Conservation (phyloP, 2,797 vertebrate species). For the Sebastes variabilis region DNA sequence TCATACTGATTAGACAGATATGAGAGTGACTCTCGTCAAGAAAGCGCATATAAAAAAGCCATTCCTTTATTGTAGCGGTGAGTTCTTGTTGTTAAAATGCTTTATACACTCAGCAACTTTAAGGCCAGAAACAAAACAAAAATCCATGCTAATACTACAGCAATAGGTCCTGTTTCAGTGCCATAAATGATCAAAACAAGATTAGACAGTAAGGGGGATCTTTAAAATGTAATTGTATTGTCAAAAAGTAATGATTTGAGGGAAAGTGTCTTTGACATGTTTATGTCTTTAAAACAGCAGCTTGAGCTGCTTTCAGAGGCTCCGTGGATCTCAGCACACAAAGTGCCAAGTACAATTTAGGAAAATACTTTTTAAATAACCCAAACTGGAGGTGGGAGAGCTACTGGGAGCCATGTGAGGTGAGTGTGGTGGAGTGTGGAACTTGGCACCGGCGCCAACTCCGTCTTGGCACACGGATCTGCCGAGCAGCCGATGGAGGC, state of each 20-base stretch:
- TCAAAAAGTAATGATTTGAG: not conserved
- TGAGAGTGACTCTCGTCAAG: not conserved
- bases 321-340: conserved; percentile 16
- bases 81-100: not conserved
- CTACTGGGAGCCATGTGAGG: conserved; percentile 57
- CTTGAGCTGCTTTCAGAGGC: conserved; percentile 6
- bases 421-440: conserved; percentile 56
- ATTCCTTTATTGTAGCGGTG: not conserved
- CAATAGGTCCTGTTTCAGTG: not conserved
- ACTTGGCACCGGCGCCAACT: conserved; percentile 47
- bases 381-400: conserved; percentile 56
- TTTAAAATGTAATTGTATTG: not conserved
- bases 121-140: not conserved
- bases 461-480: conserved; percentile 10
- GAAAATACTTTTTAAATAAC: conserved; percentile 56
- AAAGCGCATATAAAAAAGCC: not conserved
- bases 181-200: not conserved
- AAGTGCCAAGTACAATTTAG: conserved; percentile 49
- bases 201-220: not conserved
- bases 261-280: not conserved
- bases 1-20: not conserved
- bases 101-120: not conserved
- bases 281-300: conserved; percentile 3
- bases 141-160: not conserved
- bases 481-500: conserved; percentile 30